Percentiles rank a stretch among this genome's conserved stretches.
These are phyloP conservation scores for Bos javanicus DNA, from an alignment of 2,113 vertebrate genomes.

Conservation along the genomic window DNA sequence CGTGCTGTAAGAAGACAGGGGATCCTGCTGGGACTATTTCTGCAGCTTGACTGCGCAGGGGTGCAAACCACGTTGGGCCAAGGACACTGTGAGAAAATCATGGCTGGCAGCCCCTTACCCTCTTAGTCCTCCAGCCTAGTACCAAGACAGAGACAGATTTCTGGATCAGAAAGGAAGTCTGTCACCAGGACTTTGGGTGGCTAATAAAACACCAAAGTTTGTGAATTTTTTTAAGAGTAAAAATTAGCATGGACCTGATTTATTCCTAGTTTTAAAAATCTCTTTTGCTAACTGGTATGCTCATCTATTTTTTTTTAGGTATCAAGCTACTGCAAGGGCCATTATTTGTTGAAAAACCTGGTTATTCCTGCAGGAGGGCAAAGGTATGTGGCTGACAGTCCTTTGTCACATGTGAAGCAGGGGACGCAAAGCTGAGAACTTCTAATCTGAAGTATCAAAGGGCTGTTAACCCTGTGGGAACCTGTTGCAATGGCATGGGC, in stretches of 20 bases:
- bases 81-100: neutral
- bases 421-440: neutral
- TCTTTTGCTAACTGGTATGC: neutral
- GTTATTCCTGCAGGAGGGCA: neutral
- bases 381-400: neutral
- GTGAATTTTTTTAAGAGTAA: neutral
- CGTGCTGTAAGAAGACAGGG: rapidly evolving
- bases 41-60: neutral
- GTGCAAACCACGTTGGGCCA: neutral
- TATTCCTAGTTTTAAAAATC: neutral
- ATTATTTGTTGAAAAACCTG: neutral
- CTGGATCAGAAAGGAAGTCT: neutral
- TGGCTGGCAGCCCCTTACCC: neutral
- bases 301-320: neutral
- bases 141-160: rapidly evolving
- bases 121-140: neutral
- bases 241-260: neutral
- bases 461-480: neutral
- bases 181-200: neutral
- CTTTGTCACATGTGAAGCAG: neutral
- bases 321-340: neutral
- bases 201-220: neutral
- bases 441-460: neutral
- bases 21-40: neutral
- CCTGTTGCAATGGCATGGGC: neutral